phyloP scores from a whole-genome alignment of 1,140 invertebrate genomes.

The Heliothis subflexa region DNA sequence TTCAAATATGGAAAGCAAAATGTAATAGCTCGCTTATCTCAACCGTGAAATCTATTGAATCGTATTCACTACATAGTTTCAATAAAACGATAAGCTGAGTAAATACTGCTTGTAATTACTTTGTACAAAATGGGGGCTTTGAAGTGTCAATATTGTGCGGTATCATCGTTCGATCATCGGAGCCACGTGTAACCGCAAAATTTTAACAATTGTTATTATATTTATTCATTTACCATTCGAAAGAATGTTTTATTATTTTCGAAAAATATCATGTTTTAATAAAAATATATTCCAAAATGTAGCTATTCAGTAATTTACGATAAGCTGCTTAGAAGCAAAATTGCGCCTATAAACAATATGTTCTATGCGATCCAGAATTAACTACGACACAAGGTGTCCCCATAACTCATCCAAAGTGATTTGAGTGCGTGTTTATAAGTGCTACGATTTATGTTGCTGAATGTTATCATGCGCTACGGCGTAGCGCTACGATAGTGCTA shows the following conservation, averaged over 20 bases:
- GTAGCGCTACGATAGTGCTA: slow-evolving; percentile 43
- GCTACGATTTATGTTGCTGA: slow-evolving; percentile 37
- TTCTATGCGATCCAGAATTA: not conserved
- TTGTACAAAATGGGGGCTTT: slow-evolving; percentile 17
- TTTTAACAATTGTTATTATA: not conserved
- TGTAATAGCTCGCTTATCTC: no score
- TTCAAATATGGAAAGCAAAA: no score
- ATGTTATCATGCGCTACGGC: slow-evolving; percentile 39
- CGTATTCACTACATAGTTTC: not conserved
- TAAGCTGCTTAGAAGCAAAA: no score
- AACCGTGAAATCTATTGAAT: not conserved
- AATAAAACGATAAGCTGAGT: slow-evolving; percentile 22
- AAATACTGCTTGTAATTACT: slow-evolving; percentile 20
- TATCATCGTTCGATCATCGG: not conserved
- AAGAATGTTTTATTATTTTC: no score
- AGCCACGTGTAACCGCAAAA: not conserved
- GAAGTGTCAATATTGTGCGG: slow-evolving; percentile 29
- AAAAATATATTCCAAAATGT: no score
- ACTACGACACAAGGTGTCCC: slow-evolving; percentile 10
- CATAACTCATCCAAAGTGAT: slow-evolving; percentile 26
- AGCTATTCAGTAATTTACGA: no score
- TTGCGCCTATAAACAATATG: no score
- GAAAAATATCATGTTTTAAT: no score
- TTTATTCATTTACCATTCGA: not conserved
- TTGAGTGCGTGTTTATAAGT: slow-evolving; percentile 41